Base-by-base conservation (phyloP, 2,888 invertebrate genomes). In the Heliconius charithonia region DNA sequence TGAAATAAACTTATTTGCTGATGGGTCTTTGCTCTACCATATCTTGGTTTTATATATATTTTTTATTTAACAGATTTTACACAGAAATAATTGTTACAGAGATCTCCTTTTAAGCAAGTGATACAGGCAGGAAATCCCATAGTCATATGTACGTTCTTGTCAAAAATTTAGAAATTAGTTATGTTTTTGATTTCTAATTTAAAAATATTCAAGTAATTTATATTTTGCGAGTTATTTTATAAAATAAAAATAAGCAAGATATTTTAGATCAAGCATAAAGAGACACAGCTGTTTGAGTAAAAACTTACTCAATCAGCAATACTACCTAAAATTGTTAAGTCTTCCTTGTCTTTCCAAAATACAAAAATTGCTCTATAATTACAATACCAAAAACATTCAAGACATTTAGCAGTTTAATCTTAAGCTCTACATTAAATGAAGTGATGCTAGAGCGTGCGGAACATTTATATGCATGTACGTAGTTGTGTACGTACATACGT, bases 381-480 rank as follows among this genome's bases (percentile, higher is more conserved):
- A 37, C 3, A 66, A 41, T 41, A 16, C 13, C 41, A 37, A 41
- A 67, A 67, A 41, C 67, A 67, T 41, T 67, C 41, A 0, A 41
- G 41, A 25, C 41, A 67, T 41, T 22, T 13, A 69, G 13, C 37
- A 69, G 67, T 41, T 69, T 41, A 69, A 69, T 69, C 67, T 41
- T 37, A 69, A 69, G 13, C 41, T 67, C 13, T 67, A 67, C n/a
- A 67, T 67, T 67, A 41, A 41, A 41, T 25, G 4, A 16, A 67
- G 67, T 7, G 67, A 67, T n/a, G 67, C 67, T 67, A 67, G 12
- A 67, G 37, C 37, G 67, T 67, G 37, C 32, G 66, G 32, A 66
- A 29, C 66, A 66, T 66, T 32, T 66, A 32, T 0, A 59, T 9
- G n/a, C 10, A n/a, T n/a, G 59, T 59, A 59, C 9, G 22, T 67